These are phyloP conservation scores for Oscheius sp. DNA, from an alignment of 2,888 invertebrate genomes.

Conservation along the genomic window DNA sequence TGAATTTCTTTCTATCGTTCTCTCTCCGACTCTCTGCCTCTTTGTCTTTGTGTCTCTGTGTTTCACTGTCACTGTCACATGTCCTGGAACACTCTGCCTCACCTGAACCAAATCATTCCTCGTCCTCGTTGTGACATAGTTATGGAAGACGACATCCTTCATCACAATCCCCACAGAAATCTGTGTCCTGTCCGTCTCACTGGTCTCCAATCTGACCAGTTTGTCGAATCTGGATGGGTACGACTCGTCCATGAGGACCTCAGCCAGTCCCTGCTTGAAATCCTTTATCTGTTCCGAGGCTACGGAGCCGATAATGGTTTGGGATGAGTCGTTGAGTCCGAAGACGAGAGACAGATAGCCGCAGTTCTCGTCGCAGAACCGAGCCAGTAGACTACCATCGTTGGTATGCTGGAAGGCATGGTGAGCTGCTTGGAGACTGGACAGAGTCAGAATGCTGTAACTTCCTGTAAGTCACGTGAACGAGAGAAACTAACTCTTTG, in stretches of 20 bases:
- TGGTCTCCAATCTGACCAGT: constrained; percentile 30
- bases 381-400: constrained; percentile 42
- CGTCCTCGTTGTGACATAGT: constrained; percentile 47
- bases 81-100: no score
- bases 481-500: constrained; percentile 45
- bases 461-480: neutral
- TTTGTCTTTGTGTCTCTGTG: no score
- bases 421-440: constrained; percentile 21
- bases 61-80: no score
- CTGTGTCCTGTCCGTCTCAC: neutral
- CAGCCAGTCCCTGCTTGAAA: constrained; percentile 62
- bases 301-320: constrained; percentile 50
- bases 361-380: constrained; percentile 64
- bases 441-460: constrained; percentile 24
- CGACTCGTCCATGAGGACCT: constrained; percentile 60
- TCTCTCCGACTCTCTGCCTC: no score
- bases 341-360: constrained; percentile 57
- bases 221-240: constrained; percentile 51
- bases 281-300: constrained; percentile 61
- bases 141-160: constrained; percentile 52
- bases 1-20: no score
- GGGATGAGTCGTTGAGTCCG: constrained; percentile 41
- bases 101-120: constrained; percentile 46
- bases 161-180: constrained; percentile 33
- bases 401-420: constrained; percentile 13